Evolutionary conservation across 2,888 invertebrate genomes (phyloP), one percentile per base, ranked within the genome.

Genomic region (Lamproptera curius): DNA sequence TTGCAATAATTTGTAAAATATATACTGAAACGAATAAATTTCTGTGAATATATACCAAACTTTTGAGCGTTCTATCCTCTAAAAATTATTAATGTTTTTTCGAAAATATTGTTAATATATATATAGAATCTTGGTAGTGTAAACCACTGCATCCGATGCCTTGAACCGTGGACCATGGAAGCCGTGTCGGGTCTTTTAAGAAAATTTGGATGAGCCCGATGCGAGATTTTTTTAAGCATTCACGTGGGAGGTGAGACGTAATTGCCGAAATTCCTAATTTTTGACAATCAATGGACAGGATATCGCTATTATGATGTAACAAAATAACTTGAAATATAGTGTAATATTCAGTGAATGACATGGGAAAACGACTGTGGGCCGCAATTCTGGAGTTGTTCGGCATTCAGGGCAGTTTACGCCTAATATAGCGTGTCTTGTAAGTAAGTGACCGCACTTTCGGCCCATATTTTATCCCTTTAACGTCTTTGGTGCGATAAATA

Each of bases 251-350:
- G 86, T 80, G 81, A 71, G 79, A 74, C 71, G 74, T 85, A 85
- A 86, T 86, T 85, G 85, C 77, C 84, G 81, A 85, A 82, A 85
- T 85, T 83, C 84, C 84, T 74, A 82, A 83, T 82, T 86, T 85
- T 86, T 83, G 83, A 85, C 85, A 85, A 85, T 86, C 84, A 82
- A 80, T 82, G 82, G 83, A 76, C 83, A 82, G 85, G 84, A 85
- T 85, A 80, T 86, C 75, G 82, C 82, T 81, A 80, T 85, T 85
- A 84, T 84, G 46, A 47, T 55, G 50, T 39, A 50, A 45, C 45
- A 45, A 42, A 48, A 49, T 43, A 44, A 49, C 40, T 44, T 49
- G 43, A 44, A 41, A 49, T 44, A 49, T 49, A 41, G 40, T 43
- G 39, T 43, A 43, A 48, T 48, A 48, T 43, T 39, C 42, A 34